Conservation (phyloP, 2,113 vertebrate genomes). For the Melospiza melodia region DNA sequence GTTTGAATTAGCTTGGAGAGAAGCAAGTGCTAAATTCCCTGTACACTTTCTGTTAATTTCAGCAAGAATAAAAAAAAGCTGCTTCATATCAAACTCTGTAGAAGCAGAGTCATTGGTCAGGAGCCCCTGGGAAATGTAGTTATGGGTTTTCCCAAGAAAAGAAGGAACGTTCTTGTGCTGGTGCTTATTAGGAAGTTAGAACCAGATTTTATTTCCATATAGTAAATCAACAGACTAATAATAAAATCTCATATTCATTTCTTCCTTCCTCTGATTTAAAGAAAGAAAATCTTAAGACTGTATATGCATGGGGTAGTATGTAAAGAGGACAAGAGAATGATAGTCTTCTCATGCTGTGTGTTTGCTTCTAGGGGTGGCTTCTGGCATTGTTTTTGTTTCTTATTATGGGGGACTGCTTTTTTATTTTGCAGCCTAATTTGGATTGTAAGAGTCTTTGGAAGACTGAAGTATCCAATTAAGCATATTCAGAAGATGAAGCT, state of each 20-base stretch:
- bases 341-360: conserved; percentile 19
- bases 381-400: conserved; percentile 1
- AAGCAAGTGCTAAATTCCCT: neutral
- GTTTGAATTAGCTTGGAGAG: conserved; percentile 18
- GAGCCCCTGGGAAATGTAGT: neutral
- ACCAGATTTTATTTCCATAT: neutral
- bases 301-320: neutral
- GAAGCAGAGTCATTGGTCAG: neutral
- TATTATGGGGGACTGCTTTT: conserved; percentile 28
- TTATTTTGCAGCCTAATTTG: conserved; percentile 53
- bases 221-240: conserved; percentile 10
- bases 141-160: neutral
- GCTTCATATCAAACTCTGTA: neutral
- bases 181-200: conserved; percentile 1
- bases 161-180: neutral
- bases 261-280: conserved; percentile 1
- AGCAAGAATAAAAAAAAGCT: neutral
- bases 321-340: neutral
- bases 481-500: conserved; percentile 44
- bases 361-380: conserved; percentile 24
- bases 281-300: neutral
- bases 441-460: conserved; percentile 41
- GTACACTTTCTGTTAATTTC: neutral
- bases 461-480: conserved; percentile 53
- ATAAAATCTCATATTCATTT: conserved; percentile 27